phyloP scores from a whole-genome alignment of 2,797 vertebrate species.

The Gymnodraco acuticeps region DNA sequence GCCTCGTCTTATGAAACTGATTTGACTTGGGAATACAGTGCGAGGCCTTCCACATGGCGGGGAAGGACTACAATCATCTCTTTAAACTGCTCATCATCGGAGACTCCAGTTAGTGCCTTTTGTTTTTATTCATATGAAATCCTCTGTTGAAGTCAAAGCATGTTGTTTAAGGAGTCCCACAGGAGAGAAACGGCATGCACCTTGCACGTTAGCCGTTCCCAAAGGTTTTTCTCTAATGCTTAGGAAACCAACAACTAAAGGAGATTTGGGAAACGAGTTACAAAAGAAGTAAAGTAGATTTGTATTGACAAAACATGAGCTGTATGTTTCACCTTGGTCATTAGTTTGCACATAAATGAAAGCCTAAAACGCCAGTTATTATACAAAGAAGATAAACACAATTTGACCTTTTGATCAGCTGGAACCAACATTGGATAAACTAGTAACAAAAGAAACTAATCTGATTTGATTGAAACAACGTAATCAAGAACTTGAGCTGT shows the following conservation, averaged over 20 bases:
- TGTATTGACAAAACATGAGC: too few relatives aligned
- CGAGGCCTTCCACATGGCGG: conserved; percentile 78
- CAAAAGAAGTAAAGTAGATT: too few relatives aligned
- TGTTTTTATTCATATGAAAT: conserved; percentile 9
- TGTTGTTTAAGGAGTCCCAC: neutral
- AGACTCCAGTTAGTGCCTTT: conserved; percentile 87
- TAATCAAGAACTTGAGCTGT: neutral
- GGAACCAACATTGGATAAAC: neutral
- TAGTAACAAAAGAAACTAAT: neutral
- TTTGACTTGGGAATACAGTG: conserved; percentile 38
- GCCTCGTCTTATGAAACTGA: conserved; percentile 50
- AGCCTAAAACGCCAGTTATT: too few relatives aligned
- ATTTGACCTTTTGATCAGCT: neutral
- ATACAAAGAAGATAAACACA: too few relatives aligned
- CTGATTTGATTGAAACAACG: neutral
- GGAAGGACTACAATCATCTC: conserved; percentile 90
- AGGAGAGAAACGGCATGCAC: neutral
- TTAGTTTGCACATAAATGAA: too few relatives aligned
- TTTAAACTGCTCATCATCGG: conserved; percentile 92
- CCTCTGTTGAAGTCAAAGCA: neutral
- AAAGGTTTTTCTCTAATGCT: neutral
- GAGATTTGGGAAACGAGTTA: too few relatives aligned
- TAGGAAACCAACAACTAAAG: neutral
- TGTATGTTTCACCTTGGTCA: too few relatives aligned
- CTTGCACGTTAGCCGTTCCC: neutral